phyloP scores from a whole-genome alignment of 2,888 invertebrate species.

The Ceratothoa steindachneri region DNA sequence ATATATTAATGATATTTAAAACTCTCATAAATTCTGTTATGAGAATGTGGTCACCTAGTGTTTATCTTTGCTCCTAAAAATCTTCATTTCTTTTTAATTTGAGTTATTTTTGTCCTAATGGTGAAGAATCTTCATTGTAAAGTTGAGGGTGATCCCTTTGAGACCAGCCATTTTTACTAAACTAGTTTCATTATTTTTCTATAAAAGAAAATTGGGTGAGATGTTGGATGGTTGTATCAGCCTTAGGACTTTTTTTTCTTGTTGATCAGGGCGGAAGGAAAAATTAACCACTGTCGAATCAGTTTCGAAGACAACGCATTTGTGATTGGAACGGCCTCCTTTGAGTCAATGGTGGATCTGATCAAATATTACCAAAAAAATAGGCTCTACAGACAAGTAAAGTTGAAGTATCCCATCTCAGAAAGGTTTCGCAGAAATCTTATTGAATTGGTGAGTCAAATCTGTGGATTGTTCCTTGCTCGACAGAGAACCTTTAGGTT shows the following conservation, averaged over 20 bases:
- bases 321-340: conserved; percentile 83
- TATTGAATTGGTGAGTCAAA: not conserved
- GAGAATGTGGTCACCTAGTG: too few species aligned
- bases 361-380: conserved; percentile 86
- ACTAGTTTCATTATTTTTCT: not conserved
- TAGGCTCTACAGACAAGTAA: conserved; percentile 85
- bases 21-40: too few species aligned
- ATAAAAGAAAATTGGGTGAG: not conserved
- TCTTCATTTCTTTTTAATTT: not conserved
- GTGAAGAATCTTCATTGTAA: not conserved
- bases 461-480: too few species aligned
- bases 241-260: conserved; percentile 51
- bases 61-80: not conserved
- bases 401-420: conserved; percentile 75
- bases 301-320: conserved; percentile 86
- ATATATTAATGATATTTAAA: too few species aligned
- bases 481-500: too few species aligned
- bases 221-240: too few species aligned
- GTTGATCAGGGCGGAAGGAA: conserved; percentile 72
- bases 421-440: conserved; percentile 58
- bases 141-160: not conserved
- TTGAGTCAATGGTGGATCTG: conserved; percentile 92
- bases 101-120: too few species aligned
- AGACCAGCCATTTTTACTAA: not conserved
- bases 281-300: conserved; percentile 95